Percentiles rank a stretch among this genome's conserved stretches.
Conservation (phyloP, 2,113 vertebrate genomes). For the Hippocampus abdominalis region DNA sequence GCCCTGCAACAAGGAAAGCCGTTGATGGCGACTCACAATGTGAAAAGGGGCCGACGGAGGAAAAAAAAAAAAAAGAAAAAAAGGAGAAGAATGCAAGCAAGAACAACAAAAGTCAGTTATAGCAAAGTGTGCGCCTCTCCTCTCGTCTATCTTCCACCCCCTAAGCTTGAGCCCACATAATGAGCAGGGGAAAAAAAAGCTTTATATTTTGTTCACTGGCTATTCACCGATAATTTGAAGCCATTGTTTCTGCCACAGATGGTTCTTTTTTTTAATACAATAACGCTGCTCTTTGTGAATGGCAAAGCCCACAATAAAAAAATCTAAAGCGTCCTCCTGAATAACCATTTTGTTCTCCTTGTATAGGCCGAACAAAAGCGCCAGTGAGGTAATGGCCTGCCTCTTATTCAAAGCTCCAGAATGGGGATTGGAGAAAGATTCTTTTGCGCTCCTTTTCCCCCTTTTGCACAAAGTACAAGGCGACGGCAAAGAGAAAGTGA, state of each 20-base stretch:
- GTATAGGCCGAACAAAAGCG: constrained; percentile 99
- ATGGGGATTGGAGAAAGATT: constrained; percentile 99
- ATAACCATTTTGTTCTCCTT: constrained; percentile 99
- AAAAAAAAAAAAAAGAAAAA: constrained; percentile 44
- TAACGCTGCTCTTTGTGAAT: constrained; percentile 99
- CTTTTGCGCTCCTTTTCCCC: constrained; percentile 70
- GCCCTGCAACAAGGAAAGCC: constrained; percentile 95
- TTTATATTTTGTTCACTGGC: constrained; percentile 99
- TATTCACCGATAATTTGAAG: constrained; percentile 99
- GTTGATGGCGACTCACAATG: constrained; percentile 94
- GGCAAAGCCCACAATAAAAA: constrained; percentile 97
- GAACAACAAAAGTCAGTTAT: constrained; percentile 99
- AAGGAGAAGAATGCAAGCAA: constrained; percentile 93
- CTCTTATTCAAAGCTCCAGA: constrained; percentile 98
- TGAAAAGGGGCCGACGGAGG: constrained; percentile 92
- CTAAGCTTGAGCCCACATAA: constrained; percentile 89
- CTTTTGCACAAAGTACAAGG: constrained; percentile 79
- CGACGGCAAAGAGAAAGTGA: constrained; percentile 84
- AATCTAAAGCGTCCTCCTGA: constrained; percentile 99
- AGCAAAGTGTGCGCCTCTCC: constrained; percentile 79
- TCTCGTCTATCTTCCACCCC: constrained; percentile 82
- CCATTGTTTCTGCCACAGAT: constrained; percentile 99
- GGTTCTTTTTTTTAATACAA: constrained; percentile 99
- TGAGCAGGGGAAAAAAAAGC: constrained; percentile 98
- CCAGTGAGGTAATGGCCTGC: constrained; percentile 99